phyloP scores from a whole-genome alignment of 2,113 vertebrate genomes.

The Serinus canaria region DNA sequence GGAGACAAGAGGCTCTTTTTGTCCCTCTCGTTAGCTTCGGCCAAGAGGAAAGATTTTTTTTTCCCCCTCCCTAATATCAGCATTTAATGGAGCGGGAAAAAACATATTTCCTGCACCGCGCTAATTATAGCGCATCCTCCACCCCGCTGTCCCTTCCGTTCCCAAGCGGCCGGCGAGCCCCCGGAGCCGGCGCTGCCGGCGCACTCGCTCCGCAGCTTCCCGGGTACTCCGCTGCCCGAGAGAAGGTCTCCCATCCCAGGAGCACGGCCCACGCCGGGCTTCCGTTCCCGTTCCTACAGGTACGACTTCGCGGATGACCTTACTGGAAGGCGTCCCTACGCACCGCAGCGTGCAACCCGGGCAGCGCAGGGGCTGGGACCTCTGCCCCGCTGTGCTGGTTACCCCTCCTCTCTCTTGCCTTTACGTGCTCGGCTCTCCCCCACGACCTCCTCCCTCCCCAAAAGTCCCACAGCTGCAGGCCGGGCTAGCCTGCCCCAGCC shows the following conservation, averaged over 20 bases:
- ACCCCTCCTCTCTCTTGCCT: neutral
- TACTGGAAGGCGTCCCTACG: neutral
- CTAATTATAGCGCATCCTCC: neutral
- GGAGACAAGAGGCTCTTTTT: neutral
- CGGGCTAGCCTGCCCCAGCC: neutral
- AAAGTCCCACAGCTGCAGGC: no score
- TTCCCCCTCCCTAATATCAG: neutral
- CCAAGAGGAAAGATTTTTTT: neutral
- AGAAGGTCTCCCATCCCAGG: neutral
- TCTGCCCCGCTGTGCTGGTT: neutral
- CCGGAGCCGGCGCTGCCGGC: neutral
- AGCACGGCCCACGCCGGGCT: neutral
- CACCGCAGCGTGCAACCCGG: neutral
- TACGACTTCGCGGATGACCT: neutral
- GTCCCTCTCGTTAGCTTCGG: neutral
- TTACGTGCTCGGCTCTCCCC: neutral
- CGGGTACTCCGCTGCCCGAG: neutral
- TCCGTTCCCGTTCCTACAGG: neutral
- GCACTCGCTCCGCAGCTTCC: neutral
- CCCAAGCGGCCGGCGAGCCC: neutral
- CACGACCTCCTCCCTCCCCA: neutral
- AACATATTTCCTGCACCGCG: neutral
- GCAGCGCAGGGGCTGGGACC: neutral
- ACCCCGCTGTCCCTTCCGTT: neutral
- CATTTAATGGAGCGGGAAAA: slow-evolving; percentile 7